Evolutionary conservation across 2,888 invertebrate genomes (phyloP).

Genomic region (Drosophila algonquin): DNA sequence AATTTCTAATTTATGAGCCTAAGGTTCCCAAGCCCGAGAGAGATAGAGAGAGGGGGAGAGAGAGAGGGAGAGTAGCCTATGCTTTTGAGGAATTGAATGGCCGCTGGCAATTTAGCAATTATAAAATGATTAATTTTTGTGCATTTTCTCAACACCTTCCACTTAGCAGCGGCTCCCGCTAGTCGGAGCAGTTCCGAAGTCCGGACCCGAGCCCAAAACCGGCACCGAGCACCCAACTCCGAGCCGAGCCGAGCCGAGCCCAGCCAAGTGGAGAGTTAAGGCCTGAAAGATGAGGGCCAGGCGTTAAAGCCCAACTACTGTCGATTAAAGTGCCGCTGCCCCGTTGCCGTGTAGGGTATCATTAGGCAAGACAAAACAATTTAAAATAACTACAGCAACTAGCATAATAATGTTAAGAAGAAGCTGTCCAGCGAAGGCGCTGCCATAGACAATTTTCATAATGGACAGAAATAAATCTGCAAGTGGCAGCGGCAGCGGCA

Average conservation of each 20-base stretch:
- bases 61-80: neutral
- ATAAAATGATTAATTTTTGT: constrained; percentile 80
- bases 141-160: constrained; percentile 79
- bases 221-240: neutral
- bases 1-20: constrained; percentile 46
- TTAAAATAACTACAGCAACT: constrained; percentile 77
- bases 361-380: constrained; percentile 77
- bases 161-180: constrained; percentile 55
- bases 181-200: neutral
- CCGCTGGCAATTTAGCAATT: constrained; percentile 79
- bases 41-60: too few species aligned
- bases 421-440: constrained; percentile 46
- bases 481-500: constrained; percentile 27
- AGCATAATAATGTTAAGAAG: constrained; percentile 75
- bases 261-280: constrained; percentile 6
- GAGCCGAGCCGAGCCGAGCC: too few species aligned
- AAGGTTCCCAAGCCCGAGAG: constrained; percentile 23
- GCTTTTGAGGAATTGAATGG: constrained; percentile 30
- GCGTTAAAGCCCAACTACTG: constrained; percentile 74
- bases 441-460: constrained; percentile 74
- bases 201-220: neutral
- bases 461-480: constrained; percentile 77
- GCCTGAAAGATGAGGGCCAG: constrained; percentile 40
- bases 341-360: constrained; percentile 67
- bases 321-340: constrained; percentile 76